A percentile compares a stretch with the other conserved stretches of the same genome.
Evolutionary conservation across 2,797 vertebrate genomes (phyloP).

Genomic region (Chromis chromis): DNA sequence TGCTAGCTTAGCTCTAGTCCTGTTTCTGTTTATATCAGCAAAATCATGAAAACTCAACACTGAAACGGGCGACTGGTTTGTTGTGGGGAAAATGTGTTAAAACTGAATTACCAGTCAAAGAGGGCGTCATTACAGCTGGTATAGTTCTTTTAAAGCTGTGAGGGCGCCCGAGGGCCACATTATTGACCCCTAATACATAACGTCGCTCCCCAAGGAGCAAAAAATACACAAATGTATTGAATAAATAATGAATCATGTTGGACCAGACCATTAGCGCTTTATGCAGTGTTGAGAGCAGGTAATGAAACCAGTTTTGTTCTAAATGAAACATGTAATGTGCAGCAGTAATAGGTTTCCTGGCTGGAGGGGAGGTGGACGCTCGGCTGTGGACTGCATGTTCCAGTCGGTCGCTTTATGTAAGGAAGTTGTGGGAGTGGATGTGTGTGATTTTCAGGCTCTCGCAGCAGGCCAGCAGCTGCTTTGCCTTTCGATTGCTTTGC

Average conservation of each 20-base stretch:
- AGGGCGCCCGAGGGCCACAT: conserved; percentile 8
- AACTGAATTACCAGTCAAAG: conserved; percentile 17
- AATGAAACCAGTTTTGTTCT: conserved; percentile 54
- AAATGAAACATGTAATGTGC: conserved; percentile 54
- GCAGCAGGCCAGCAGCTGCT: conserved; percentile 33
- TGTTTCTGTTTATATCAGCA: not conserved
- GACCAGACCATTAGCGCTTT: conserved; percentile 36
- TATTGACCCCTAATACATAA: conserved; percentile 40
- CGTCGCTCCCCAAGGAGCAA: not conserved
- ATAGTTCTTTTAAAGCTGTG: conserved; percentile 24
- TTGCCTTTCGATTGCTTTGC: conserved; percentile 29
- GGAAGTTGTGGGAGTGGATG: not conserved
- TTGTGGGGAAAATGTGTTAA: not conserved
- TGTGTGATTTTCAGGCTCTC: conserved; percentile 18
- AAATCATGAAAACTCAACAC: not conserved
- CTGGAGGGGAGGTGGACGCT: conserved; percentile 46
- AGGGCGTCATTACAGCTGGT: not conserved
- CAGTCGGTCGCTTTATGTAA: conserved; percentile 15
- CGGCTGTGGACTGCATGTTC: conserved; percentile 16
- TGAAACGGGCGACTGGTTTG: not conserved
- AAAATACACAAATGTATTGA: conserved; percentile 42
- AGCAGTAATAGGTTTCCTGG: conserved; percentile 55
- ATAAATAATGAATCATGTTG: conserved; percentile 51
- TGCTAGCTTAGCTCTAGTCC: not conserved
- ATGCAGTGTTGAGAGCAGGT: conserved; percentile 44